Percentiles rank a stretch among this genome's conserved stretches.
These are phyloP conservation scores for Drosophila macrothrix DNA, from an alignment of 2,888 invertebrate species.

Conservation along the genomic window DNA sequence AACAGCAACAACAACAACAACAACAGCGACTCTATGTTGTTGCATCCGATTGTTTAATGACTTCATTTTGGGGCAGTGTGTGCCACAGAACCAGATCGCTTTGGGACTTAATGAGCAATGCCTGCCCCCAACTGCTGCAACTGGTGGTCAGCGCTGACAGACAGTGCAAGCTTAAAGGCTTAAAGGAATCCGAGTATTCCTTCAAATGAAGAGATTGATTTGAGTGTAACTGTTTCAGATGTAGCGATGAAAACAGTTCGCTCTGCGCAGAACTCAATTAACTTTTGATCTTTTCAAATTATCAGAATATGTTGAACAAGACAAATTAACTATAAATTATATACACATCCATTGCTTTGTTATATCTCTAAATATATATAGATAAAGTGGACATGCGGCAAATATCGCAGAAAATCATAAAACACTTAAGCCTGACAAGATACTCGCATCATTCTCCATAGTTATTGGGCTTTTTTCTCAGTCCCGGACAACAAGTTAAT, in stretches of 20 bases:
- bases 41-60: slow-evolving; percentile 75
- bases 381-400: background rate
- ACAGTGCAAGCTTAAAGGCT: slow-evolving; percentile 16
- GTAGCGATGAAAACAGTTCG: background rate
- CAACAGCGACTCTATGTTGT: slow-evolving; percentile 40
- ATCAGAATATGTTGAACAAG: background rate
- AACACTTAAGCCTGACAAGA: slow-evolving; percentile 15
- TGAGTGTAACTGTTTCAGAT: background rate
- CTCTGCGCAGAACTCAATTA: slow-evolving; percentile 1
- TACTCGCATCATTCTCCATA: slow-evolving; percentile 21
- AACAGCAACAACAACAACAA: slow-evolving; percentile 17
- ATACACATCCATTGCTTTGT: background rate
- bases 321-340: background rate
- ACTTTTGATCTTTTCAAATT: slow-evolving; percentile 16
- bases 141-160: slow-evolving; percentile 3
- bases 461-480: slow-evolving; percentile 23
- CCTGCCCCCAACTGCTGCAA: slow-evolving; percentile 55
- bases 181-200: slow-evolving; percentile 19
- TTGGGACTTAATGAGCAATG: slow-evolving; percentile 63
- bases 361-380: background rate
- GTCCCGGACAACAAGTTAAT: slow-evolving; percentile 18
- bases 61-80: slow-evolving; percentile 58
- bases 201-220: slow-evolving; percentile 8
- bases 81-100: slow-evolving; percentile 47
- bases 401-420: background rate